These are phyloP conservation scores for Stenodera caucasica DNA, from an alignment of 2,888 invertebrate species.

Conservation along the genomic window DNA sequence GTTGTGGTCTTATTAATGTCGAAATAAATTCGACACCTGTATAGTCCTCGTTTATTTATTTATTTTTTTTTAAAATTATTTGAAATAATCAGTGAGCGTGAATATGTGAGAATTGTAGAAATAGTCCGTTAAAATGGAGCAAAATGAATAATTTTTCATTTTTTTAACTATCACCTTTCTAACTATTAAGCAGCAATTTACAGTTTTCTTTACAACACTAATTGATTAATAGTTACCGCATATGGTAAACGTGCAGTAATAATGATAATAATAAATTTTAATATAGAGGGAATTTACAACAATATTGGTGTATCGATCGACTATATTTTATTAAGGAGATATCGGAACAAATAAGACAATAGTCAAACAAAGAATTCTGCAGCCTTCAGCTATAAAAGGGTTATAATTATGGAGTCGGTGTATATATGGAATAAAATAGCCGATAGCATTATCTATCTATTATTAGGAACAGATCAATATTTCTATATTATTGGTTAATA, in stretches of 20 bases:
- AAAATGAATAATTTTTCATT: slow-evolving; percentile 38
- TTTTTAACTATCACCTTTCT: slow-evolving; percentile 9
- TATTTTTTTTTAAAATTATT: slow-evolving; percentile 23
- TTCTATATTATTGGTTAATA: slow-evolving; percentile 3
- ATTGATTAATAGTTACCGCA: slow-evolving; percentile 5
- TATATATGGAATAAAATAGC: slow-evolving; percentile 17
- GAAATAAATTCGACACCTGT: slow-evolving; percentile 37
- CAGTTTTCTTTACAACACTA: slow-evolving; percentile 9
- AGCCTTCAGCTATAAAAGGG: slow-evolving; percentile 21
- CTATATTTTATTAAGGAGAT: slow-evolving; percentile 16
- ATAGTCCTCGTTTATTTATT: slow-evolving; percentile 17
- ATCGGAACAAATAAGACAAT: slow-evolving; percentile 13
- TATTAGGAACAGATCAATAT: slow-evolving; percentile 22
- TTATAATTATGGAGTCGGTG: slow-evolving; percentile 24
- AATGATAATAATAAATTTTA: neutral
- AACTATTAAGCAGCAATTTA: slow-evolving; percentile 4
- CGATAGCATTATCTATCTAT: slow-evolving; percentile 16
- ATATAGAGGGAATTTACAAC: neutral
- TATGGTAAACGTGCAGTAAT: slow-evolving; percentile 2
- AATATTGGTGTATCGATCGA: slow-evolving; percentile 1
- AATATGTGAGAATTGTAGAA: slow-evolving; percentile 34
- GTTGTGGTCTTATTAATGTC: slow-evolving; percentile 6
- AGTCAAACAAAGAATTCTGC: slow-evolving; percentile 20
- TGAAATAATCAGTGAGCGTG: slow-evolving; percentile 36
- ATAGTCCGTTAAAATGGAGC: slow-evolving; percentile 44